Conservation (phyloP, 2,113 vertebrate genomes). For the Saimiri boliviensis region DNA sequence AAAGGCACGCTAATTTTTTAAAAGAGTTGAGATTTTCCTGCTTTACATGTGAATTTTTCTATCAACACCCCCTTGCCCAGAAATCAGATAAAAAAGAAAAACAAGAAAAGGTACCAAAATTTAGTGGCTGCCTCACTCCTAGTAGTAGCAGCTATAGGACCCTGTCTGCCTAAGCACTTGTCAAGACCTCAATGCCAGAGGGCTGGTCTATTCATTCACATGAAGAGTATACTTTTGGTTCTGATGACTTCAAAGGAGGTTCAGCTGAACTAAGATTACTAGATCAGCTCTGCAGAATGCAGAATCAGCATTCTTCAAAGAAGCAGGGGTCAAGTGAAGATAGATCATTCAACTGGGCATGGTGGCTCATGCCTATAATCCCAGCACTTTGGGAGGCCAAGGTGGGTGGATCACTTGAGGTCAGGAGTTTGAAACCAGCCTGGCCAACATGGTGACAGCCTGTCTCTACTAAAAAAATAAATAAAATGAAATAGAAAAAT, state of each 20-base stretch:
- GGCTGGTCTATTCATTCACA: not conserved
- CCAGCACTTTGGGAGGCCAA: too few species aligned
- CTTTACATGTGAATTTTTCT: not conserved
- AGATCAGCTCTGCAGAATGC: not conserved
- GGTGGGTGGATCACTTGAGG: too few species aligned
- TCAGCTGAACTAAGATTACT: not conserved
- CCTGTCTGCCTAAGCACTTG: not conserved
- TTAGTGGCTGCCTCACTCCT: not conserved
- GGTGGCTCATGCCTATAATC: too few species aligned
- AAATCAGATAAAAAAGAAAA: constrained; percentile 2
- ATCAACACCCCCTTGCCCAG: not conserved
- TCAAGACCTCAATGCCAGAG: not conserved
- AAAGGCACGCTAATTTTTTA: not conserved
- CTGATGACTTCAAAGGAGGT: not conserved
- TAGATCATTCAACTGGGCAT: too few species aligned
- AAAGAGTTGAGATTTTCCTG: not conserved
- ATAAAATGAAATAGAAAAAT: too few species aligned
- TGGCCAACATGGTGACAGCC: too few species aligned
- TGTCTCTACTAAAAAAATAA: too few species aligned
- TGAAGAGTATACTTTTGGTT: not conserved
- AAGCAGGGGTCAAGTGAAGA: not conserved
- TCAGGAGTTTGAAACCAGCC: too few species aligned
- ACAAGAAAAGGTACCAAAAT: not conserved
- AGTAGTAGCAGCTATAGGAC: not conserved
- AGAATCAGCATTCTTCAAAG: constrained; percentile 36